phyloP scores from a whole-genome alignment of 2,797 vertebrate genomes.

The Enteromius unitaeniatus region DNA sequence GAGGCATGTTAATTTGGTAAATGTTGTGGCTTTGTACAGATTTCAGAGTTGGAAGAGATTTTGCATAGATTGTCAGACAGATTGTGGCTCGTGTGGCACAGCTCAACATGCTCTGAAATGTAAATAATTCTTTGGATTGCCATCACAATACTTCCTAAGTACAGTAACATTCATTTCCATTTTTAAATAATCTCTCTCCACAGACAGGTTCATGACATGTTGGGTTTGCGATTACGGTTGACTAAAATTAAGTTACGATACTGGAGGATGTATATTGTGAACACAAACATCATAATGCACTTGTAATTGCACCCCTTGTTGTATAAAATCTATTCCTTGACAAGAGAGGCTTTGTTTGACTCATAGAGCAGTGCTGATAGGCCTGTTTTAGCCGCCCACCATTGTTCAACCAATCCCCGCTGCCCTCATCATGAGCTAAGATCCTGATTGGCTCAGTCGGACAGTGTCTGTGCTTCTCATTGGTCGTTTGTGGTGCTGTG shows the following conservation, averaged over 20 bases:
- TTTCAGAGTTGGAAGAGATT: background rate
- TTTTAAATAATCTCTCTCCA: background rate
- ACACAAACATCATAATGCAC: background rate
- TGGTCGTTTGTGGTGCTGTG: background rate
- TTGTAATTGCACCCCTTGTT: background rate
- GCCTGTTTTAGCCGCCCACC: slow-evolving; percentile 5
- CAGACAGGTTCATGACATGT: background rate
- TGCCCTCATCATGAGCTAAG: background rate
- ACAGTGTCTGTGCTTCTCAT: background rate
- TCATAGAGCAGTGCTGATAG: background rate
- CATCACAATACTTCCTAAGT: background rate
- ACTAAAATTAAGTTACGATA: background rate
- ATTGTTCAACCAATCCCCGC: slow-evolving; percentile 16
- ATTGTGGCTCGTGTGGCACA: background rate
- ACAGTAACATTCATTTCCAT: background rate
- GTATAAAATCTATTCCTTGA: slow-evolving; percentile 1
- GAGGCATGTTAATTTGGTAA: background rate
- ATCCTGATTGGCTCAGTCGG: slow-evolving; percentile 21
- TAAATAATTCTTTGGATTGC: background rate
- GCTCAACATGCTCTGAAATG: slow-evolving; percentile 10
- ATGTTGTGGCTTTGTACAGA: background rate
- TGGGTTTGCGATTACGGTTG: background rate
- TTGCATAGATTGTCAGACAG: background rate
- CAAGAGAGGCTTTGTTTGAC: slow-evolving; percentile 29
- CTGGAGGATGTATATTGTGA: background rate